Base-by-base conservation (phyloP, 2,797 vertebrate species). In the Chaetodon trifasciatus region DNA sequence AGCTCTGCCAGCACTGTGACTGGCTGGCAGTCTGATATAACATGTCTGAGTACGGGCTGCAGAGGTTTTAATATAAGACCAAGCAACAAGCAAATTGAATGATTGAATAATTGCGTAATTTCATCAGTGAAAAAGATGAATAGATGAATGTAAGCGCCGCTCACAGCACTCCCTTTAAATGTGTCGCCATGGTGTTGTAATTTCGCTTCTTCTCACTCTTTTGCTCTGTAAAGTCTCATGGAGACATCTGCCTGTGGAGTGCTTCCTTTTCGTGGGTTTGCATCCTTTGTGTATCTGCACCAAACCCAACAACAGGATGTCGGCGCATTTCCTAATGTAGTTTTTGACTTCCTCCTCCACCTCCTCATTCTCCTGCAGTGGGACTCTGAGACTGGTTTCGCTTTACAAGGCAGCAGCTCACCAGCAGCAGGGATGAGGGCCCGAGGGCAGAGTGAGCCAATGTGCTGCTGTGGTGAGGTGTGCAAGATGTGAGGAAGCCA, bases 231-330 rank as follows among this genome's bases (percentile, higher is more conserved):
- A 66, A 76, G 11, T 65, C 57, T 46, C 40, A 15, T 4, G 5
- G 50, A 72, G 57, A 76, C 39, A 44, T 79, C 63, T 75, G 56
- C 71, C 53, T 86, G 70, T 65, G 50, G 50, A 63, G 28, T 23
- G n/a, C 73, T 90, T 84, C 74, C 24, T 67, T 83, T 78, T 74
- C 67, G 32, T 46, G 37, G 39, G 16, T 62, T 81, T 53, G 35
- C 58, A 58, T 78, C 70, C 79, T 82, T 60, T 86, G 79, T 83
- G 75, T 78, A 3, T 81, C 64, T 70, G 64, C 47, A 53, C 32
- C 67, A 82, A 78, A 78, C 61, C 76, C 87, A 89, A 84, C 82
- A 92, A 90, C 88, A 93, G 89, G 92, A 92, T 37, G 57, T 76
- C 35, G 1, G 82, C 32, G 63, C 78, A 58, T 90, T 93, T 93